A percentile compares a stretch with the other conserved stretches of the same genome.
phyloP scores from a whole-genome alignment of 2,888 invertebrate species.

The Caenorhabditis zanzibari region DNA sequence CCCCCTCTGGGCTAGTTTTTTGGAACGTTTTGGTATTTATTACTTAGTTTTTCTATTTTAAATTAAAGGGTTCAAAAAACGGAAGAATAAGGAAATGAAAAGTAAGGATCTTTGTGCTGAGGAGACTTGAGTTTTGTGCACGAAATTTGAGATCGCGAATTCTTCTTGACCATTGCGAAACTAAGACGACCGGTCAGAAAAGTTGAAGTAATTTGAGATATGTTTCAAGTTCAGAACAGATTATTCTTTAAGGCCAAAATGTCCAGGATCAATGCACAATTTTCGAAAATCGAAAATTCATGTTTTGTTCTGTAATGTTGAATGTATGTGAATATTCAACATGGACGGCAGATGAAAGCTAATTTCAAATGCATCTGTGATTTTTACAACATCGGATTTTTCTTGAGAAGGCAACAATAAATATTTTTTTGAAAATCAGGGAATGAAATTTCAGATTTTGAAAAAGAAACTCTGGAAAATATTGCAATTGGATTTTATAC shows the following conservation, averaged over 20 bases:
- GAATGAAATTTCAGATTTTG: too few species aligned
- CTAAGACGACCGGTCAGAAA: conserved; percentile 6
- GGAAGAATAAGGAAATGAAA: not conserved
- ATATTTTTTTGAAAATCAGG: not conserved
- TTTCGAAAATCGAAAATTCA: not conserved
- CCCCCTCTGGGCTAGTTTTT: conserved; percentile 7
- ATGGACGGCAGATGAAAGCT: not conserved
- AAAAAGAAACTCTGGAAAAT: too few species aligned
- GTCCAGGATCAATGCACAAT: not conserved
- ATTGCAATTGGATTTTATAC: too few species aligned
- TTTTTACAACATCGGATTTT: not conserved
- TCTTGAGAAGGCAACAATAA: not conserved
- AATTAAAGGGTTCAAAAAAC: not conserved
- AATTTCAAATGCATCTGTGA: not conserved
- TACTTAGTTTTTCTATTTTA: not conserved
- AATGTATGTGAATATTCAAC: too few species aligned
- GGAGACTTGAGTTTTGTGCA: not conserved
- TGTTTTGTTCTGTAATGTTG: not conserved
- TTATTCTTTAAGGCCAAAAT: not conserved
- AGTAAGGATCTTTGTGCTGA: not conserved
- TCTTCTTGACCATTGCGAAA: conserved; percentile 19
- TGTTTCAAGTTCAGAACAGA: conserved; percentile 6
- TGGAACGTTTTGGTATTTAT: not conserved
- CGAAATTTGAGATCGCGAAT: conserved; percentile 12
- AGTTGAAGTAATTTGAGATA: conserved; percentile 2